Base-by-base conservation (phyloP, 2,113 vertebrate genomes). In the Otocyon megalotis region DNA sequence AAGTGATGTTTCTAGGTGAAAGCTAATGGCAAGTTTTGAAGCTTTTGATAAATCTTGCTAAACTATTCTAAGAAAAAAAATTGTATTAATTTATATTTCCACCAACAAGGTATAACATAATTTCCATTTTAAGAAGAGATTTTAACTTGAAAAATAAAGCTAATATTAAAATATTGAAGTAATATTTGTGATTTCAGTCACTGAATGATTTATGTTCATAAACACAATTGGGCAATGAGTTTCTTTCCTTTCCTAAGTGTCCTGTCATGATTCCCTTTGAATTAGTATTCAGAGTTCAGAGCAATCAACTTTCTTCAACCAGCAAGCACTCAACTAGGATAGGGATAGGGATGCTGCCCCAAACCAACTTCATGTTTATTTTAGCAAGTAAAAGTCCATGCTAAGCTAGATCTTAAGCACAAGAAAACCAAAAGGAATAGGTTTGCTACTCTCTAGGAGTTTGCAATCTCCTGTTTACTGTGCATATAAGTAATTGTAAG, bases 91-190 rank as follows among this genome's bases (percentile, higher is more conserved):
- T 95, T 77, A 56, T 0, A 88, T 1, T 94, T 22, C 12, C 22
- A 81, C 13, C 22, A 93, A 71, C 13, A 71, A 76, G 14, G 2
- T 67, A 72, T 62, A 84, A 92, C 54, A 32, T 7, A 72, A 76
- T 88, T 88, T 71, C 16, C 13, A 50, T 50, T 53, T 90, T 50
- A 77, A 85, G 54, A 83, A 65, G 30, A 60, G 1, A 65, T 81
- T 94, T 96, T 54, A 69, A 86, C 83, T 86, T 71, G 5, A 88
- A 90, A 96, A 93, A 48, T 79, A n/a, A 90, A 76, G 19, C 16
- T 48, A 90, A 92, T 88, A 93, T 92, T 86, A 88, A 95, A 72
- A 77, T 54, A 67, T 82, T 82, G n/a, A 24, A 54, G 30, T 50
- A 22, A 22, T 50, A 22, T 81, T 92, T 85, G 63, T 35, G 16